A percentile compares a stretch with the other conserved stretches of the same genome.
phyloP scores from a whole-genome alignment of 2,888 invertebrate species.

The Sphaeridia pumilis region DNA sequence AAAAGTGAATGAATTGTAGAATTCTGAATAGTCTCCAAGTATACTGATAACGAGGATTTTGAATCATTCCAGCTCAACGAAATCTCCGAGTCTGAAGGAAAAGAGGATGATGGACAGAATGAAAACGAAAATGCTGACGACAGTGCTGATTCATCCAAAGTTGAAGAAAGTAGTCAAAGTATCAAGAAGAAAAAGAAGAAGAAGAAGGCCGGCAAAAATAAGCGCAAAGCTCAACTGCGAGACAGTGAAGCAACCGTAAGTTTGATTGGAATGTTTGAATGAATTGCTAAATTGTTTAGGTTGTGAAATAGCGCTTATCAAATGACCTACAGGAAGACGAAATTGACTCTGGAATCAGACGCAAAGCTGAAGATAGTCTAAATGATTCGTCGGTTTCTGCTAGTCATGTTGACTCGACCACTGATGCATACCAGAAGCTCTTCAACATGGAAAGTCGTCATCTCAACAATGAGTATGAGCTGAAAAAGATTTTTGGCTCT shows the following conservation, averaged over 20 bases:
- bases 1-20: no score
- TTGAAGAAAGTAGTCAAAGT: slow-evolving; percentile 31
- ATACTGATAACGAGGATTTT: no score
- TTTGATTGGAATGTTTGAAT: background rate
- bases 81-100: slow-evolving; percentile 56
- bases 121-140: slow-evolving; percentile 34
- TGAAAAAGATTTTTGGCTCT: slow-evolving; percentile 68
- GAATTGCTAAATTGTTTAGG: no score
- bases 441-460: slow-evolving; percentile 56
- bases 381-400: background rate
- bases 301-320: slow-evolving; percentile 4
- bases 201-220: slow-evolving; percentile 40
- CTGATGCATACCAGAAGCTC: slow-evolving; percentile 41
- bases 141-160: slow-evolving; percentile 24
- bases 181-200: slow-evolving; percentile 52
- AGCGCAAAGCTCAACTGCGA: slow-evolving; percentile 11
- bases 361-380: background rate
- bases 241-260: slow-evolving; percentile 13
- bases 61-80: slow-evolving; percentile 54
- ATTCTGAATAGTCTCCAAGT: no score
- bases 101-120: slow-evolving; percentile 49
- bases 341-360: background rate
- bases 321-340: slow-evolving; percentile 14
- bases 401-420: background rate
- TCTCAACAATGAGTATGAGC: slow-evolving; percentile 66